Evolutionary conservation across 2,888 invertebrate genomes (phyloP).

Genomic region (Xestobium rufovillosum): DNA sequence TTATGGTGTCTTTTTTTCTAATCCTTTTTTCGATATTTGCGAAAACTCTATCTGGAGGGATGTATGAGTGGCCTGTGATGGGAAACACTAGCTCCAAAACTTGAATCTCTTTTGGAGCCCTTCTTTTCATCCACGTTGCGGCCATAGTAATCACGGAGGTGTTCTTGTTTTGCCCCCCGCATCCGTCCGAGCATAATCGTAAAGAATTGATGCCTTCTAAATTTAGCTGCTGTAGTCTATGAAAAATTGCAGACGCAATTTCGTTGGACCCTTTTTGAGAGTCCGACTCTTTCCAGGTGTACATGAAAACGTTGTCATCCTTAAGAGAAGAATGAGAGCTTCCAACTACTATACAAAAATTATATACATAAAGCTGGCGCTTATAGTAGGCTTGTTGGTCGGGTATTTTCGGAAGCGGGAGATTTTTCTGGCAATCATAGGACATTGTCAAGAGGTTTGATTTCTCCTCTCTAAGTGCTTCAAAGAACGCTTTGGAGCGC

Average conservation of each 20-base stretch:
- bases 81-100: constrained; percentile 11
- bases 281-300: constrained; percentile 12
- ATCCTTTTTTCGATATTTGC: constrained; percentile 12
- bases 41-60: constrained; percentile 7
- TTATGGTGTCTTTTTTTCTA: constrained; percentile 1
- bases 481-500: constrained; percentile 12
- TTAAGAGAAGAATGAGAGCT: constrained; percentile 6
- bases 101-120: constrained; percentile 8
- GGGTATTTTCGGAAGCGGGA: constrained; percentile 6
- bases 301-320: constrained; percentile 8
- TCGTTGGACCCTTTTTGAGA: constrained; percentile 9
- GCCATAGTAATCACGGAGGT: constrained; percentile 13
- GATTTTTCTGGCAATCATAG: constrained; percentile 14
- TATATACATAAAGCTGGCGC: constrained; percentile 10
- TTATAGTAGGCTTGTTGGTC: constrained; percentile 3
- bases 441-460: constrained; percentile 7
- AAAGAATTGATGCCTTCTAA: constrained; percentile 1
- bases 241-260: constrained; percentile 12
- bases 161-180: constrained; percentile 14
- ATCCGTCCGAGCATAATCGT: constrained; percentile 12
- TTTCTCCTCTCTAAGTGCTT: constrained; percentile 7
- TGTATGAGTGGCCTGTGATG: constrained; percentile 4
- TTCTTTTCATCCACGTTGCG: constrained; percentile 9
- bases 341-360: constrained; percentile 10
- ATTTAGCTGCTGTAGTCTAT: constrained; percentile 9